Percentiles rank a stretch among this genome's conserved stretches.
phyloP scores from a whole-genome alignment of 2,888 invertebrate genomes.

The Loripinus fragilis region DNA sequence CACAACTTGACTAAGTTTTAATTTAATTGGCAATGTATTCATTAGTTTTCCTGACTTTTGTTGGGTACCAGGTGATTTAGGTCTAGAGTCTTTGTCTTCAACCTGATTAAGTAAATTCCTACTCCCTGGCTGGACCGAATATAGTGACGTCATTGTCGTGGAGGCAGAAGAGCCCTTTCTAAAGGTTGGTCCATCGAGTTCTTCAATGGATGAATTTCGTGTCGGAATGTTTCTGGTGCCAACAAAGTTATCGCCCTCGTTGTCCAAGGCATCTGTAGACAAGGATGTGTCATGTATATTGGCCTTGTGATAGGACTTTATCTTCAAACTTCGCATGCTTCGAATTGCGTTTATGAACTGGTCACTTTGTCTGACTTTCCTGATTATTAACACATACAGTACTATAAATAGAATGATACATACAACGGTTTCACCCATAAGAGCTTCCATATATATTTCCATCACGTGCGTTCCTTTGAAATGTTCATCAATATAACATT shows the following conservation, averaged over 20 bases:
- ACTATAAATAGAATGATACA: slow-evolving; percentile 40
- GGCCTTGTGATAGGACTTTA: neutral
- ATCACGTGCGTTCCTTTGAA: slow-evolving; percentile 19
- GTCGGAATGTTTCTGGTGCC: neutral
- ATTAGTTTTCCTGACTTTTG: neutral
- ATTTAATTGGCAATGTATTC: neutral
- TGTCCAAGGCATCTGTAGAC: slow-evolving; percentile 31
- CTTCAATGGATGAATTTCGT: neutral
- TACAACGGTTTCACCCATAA: slow-evolving; percentile 42
- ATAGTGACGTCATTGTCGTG: neutral
- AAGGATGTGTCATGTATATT: slow-evolving; percentile 10
- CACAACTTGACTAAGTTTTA: neutral
- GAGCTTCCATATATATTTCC: slow-evolving; percentile 27
- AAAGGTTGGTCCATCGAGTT: neutral
- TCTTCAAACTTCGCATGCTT: slow-evolving; percentile 25
- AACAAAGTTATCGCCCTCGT: neutral
- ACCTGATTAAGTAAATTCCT: neutral
- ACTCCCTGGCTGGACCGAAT: neutral
- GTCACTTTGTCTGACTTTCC: slow-evolving; percentile 48
- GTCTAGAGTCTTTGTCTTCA: neutral
- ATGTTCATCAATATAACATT: slow-evolving; percentile 49
- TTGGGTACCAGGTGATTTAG: neutral
- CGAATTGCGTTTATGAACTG: slow-evolving; percentile 47
- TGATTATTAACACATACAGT: slow-evolving; percentile 48
- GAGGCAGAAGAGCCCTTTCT: neutral